Percentiles rank a stretch among this genome's conserved stretches.
Evolutionary conservation across 2,113 vertebrate species (phyloP).

Genomic region (Eretmochelys imbricata): DNA sequence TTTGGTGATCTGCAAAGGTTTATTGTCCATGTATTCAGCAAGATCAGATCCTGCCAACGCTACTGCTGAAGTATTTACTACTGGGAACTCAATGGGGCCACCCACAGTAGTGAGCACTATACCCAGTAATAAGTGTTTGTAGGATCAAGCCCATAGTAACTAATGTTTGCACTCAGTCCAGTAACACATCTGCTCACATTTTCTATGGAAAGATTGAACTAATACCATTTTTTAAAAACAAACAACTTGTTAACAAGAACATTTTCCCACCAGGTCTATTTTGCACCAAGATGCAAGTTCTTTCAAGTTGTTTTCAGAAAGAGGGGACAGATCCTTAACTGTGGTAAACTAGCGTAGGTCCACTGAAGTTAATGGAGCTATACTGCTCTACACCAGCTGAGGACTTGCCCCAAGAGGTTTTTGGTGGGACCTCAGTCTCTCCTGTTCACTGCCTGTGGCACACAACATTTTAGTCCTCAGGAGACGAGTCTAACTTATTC

Average conservation of each 20-base stretch:
- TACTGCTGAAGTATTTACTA: not conserved
- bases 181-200: not conserved
- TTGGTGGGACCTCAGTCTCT: not conserved
- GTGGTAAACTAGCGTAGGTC: not conserved
- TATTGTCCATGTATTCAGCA: not conserved
- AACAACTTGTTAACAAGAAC: not conserved
- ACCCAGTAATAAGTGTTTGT: not conserved
- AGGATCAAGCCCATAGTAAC: not conserved
- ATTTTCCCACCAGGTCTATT: not conserved
- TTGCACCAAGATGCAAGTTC: accelerated
- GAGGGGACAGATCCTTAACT: not conserved
- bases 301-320: not conserved
- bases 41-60: not conserved
- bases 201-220: not conserved
- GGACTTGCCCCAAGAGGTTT: not conserved
- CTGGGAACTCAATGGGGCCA: not conserved
- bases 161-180: not conserved
- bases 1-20: not conserved
- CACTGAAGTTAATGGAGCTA: not conserved
- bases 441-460: not conserved
- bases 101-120: not conserved
- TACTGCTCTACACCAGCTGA: not conserved
- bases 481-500: not conserved
- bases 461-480: not conserved
- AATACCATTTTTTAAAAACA: not conserved